Percentiles rank a stretch among this genome's conserved stretches.
phyloP scores from a whole-genome alignment of 2,888 invertebrate genomes.

The Artemia sinica region DNA sequence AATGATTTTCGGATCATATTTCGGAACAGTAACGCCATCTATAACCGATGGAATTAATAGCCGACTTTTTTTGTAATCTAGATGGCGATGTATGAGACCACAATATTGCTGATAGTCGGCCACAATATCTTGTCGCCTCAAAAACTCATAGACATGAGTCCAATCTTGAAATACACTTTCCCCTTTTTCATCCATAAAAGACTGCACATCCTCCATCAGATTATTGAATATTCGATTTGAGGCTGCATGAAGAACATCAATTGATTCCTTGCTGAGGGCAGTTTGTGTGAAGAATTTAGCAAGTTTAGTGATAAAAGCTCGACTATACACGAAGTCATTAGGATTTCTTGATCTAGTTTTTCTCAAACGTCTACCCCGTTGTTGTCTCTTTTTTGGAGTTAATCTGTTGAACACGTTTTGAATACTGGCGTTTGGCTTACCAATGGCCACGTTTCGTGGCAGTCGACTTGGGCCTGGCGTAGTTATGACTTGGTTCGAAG shows the following conservation, averaged over 20 bases:
- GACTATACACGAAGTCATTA: not conserved
- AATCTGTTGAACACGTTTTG: not conserved
- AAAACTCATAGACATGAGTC: constrained; percentile 9
- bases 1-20: constrained; percentile 1
- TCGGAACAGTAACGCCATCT: not conserved
- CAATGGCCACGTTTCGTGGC: not conserved
- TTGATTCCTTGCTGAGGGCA: not conserved
- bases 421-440: not conserved
- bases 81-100: not conserved
- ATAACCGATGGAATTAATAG: not conserved
- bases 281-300: not conserved
- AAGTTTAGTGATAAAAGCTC: not conserved
- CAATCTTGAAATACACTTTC: not conserved
- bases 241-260: not conserved
- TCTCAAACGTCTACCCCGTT: not conserved
- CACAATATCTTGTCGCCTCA: not conserved
- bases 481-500: not conserved
- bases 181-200: not conserved
- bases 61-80: not conserved
- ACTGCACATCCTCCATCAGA: not conserved
- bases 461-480: not conserved
- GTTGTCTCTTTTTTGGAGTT: not conserved
- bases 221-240: not conserved
- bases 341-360: not conserved
- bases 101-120: constrained; percentile 1